Evolutionary conservation across 2,113 vertebrate genomes (phyloP), one percentile per base, ranked within the genome.

Genomic region (Pseudopodoces humilis): DNA sequence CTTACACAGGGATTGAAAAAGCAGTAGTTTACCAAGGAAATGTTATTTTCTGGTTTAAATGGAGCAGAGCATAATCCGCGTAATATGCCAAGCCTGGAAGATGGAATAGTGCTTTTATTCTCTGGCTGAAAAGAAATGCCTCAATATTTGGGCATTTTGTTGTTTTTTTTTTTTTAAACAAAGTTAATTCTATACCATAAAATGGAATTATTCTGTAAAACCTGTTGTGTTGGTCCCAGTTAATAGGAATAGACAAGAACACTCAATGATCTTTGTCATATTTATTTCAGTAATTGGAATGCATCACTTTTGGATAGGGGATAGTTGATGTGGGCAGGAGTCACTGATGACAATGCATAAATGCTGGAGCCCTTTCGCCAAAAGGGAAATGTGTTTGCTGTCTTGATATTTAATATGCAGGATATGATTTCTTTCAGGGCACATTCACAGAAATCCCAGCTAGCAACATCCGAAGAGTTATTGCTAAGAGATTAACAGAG

Each of bases 361-460:
- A 10, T 91, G 33, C 63, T 56, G 47, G 47, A 75, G 47, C 60
- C 28, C 35, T 94, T 92, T 72, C 43, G 89, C 39, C 59, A 58
- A 21, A 64, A 15, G 13, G 35, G 12, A 84, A 8, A 3, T 56
- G 5, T n/a, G 5, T 50, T 76, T 86, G 13, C 55, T 81, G 13
- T 90, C 30, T 31, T 83, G 62, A 14, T 94, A 64, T 79, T 94
- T 95, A 94, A 62, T 44, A 53, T 14, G 23, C 55, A 89, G 9
- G 9, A 50, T 94, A 7, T 72, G 41, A 35, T 96, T 91, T 83
- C 79, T 96, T 97, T 60, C 95, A 99, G 99, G 99, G 98, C 63
- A 98, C 98, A 2, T 99, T 99, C 97, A 99, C 98, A 53, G 99
- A 99, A 97, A 97, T 99, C 94, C 99, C 99, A 65, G 98, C 99